Evolutionary conservation across 1,140 invertebrate species (phyloP).

Genomic region (Drosophila sucinea): DNA sequence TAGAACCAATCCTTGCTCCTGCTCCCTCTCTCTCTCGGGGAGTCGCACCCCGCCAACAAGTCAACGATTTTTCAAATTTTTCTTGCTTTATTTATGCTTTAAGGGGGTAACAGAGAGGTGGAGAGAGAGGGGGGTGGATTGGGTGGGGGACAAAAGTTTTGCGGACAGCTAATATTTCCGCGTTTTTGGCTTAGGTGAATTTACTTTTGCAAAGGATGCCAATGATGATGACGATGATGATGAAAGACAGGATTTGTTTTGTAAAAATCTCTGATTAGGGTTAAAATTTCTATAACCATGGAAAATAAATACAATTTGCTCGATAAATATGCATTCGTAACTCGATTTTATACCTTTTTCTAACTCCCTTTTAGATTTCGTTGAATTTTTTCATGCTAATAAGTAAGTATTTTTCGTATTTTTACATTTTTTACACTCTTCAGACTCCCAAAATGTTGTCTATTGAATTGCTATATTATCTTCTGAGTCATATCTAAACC

Average conservation of each 20-base stretch:
- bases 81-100: constrained; percentile 70
- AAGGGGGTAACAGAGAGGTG: constrained; percentile 29
- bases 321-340: background rate
- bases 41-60: constrained; percentile 18
- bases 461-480: no score
- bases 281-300: background rate
- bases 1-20: constrained; percentile 21
- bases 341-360: background rate
- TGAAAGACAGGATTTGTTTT: constrained; percentile 8
- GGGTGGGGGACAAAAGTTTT: background rate
- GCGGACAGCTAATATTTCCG: constrained; percentile 54
- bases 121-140: background rate
- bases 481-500: no score
- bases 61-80: constrained; percentile 66
- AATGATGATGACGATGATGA: background rate
- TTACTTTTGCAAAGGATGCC: background rate
- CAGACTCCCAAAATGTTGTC: no score
- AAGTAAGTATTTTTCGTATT: no score
- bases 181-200: constrained; percentile 52
- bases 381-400: background rate
- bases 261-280: constrained; percentile 7
- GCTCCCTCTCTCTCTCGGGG: background rate
- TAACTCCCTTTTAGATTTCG: background rate
- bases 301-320: background rate
- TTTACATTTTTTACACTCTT: no score